phyloP scores from a whole-genome alignment of 2,888 invertebrate species.

The Cephus pygmeus region DNA sequence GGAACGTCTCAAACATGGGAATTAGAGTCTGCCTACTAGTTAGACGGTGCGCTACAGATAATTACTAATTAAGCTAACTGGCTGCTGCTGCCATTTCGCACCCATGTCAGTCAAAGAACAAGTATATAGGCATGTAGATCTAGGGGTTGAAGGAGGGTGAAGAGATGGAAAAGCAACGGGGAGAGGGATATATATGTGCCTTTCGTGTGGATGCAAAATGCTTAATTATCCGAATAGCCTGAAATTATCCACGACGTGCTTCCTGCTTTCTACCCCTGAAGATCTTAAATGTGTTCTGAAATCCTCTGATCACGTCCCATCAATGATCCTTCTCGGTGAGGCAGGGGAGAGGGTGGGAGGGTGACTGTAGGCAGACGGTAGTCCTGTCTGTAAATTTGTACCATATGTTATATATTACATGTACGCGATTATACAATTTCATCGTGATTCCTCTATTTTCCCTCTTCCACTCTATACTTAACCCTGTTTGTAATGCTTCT shows the following conservation, averaged over 20 bases:
- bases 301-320: background rate
- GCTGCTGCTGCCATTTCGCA: conserved; percentile 7
- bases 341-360: accelerated
- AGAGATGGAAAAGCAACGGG: conserved; percentile 1
- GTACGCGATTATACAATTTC: background rate
- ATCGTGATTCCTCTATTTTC: background rate
- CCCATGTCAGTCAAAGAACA: conserved; percentile 16
- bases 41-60: conserved; percentile 36
- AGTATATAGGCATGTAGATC: conserved; percentile 8
- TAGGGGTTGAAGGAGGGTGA: conserved; percentile 2
- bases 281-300: background rate
- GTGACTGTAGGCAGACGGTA: background rate
- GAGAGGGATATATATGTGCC: background rate
- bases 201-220: conserved; percentile 17
- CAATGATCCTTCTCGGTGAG: background rate
- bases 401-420: background rate
- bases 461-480: background rate
- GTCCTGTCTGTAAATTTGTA: too few species aligned
- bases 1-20: conserved; percentile 32
- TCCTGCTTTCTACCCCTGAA: background rate
- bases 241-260: background rate
- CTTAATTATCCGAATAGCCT: conserved; percentile 28
- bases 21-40: conserved; percentile 42
- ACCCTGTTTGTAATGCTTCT: background rate
- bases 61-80: conserved; percentile 45